phyloP scores from a whole-genome alignment of 2,888 invertebrate genomes.

The Cordylochernes scorpioides region DNA sequence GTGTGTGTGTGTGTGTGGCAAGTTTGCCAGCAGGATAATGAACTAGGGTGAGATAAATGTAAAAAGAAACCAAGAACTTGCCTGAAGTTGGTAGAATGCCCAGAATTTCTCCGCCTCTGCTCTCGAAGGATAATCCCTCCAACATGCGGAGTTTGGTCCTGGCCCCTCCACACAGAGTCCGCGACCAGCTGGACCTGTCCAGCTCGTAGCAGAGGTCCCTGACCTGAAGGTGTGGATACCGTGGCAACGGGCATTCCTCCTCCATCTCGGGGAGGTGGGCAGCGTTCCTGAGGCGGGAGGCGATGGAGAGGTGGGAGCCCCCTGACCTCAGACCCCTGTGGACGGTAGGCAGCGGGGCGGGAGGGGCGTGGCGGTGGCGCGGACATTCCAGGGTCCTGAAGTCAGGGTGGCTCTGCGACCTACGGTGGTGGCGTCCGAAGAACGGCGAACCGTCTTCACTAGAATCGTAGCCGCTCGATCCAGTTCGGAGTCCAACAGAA shows the following conservation, averaged over 20 bases:
- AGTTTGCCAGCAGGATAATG: no score
- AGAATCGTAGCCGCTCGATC: slow-evolving; percentile 74
- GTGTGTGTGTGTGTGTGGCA: no score
- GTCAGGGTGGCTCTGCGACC: slow-evolving; percentile 57
- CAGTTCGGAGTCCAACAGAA: slow-evolving; percentile 35
- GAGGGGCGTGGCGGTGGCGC: slow-evolving; percentile 3
- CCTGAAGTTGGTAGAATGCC: slow-evolving; percentile 55
- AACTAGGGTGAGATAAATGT: no score
- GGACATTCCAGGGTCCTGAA: slow-evolving; percentile 34
- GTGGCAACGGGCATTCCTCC: slow-evolving; percentile 10
- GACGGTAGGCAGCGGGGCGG: slow-evolving; percentile 2
- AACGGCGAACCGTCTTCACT: slow-evolving; percentile 34
- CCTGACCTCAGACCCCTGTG: slow-evolving; percentile 3
- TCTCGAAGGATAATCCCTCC: slow-evolving; percentile 56
- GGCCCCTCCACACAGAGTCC: slow-evolving; percentile 16
- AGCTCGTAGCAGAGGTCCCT: slow-evolving; percentile 36
- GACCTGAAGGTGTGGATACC: slow-evolving; percentile 28
- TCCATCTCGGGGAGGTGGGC: slow-evolving; percentile 2
- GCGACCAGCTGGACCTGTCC: slow-evolving; percentile 21
- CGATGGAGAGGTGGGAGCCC: slow-evolving; percentile 4
- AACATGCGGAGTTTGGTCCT: slow-evolving; percentile 28
- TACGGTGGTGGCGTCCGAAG: slow-evolving; percentile 1
- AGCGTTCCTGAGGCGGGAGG: not conserved
- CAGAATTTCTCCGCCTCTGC: slow-evolving; percentile 63
- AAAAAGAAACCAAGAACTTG: slow-evolving; percentile 13